Evolutionary conservation across 2,888 invertebrate genomes (phyloP).

Genomic region (Tubiluchus corallicola): DNA sequence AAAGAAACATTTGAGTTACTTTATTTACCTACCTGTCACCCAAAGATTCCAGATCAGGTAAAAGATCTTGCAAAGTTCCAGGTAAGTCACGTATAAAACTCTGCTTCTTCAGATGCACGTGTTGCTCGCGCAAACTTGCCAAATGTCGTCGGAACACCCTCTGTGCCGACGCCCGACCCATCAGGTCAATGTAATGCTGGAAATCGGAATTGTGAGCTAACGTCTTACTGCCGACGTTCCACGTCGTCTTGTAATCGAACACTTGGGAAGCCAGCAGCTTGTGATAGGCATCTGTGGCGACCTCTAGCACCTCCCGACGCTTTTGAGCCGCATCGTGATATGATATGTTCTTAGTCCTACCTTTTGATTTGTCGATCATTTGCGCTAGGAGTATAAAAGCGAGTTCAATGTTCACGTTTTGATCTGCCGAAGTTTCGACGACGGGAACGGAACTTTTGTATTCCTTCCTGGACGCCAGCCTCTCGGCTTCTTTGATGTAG

Average conservation of each 20-base stretch:
- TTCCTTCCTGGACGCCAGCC: conserved; percentile 69
- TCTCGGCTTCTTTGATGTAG: conserved; percentile 70
- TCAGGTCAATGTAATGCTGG: conserved; percentile 60
- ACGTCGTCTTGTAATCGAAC: conserved; percentile 11
- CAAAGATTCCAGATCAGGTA: conserved; percentile 51
- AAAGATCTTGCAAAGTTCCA: conserved; percentile 51
- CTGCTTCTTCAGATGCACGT: conserved; percentile 51
- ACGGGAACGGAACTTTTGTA: conserved; percentile 60
- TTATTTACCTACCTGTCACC: conserved; percentile 36
- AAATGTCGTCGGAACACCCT: conserved; percentile 56
- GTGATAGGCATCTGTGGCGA: conserved; percentile 73
- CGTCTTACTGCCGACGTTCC: conserved; percentile 46
- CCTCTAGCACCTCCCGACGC: conserved; percentile 68
- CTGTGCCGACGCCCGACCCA: conserved; percentile 66
- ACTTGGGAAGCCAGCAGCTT: conserved; percentile 2
- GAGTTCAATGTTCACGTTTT: conserved; percentile 84
- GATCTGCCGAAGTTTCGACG: conserved; percentile 85
- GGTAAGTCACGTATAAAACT: conserved; percentile 58
- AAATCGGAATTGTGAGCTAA: conserved; percentile 71
- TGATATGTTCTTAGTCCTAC: conserved; percentile 36
- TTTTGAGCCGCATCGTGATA: conserved; percentile 66
- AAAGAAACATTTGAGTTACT: too few species aligned
- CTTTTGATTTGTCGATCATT: conserved; percentile 73
- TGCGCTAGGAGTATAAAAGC: conserved; percentile 67
- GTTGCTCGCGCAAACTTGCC: conserved; percentile 59